These are phyloP conservation scores for Drosophila navojoa DNA, from an alignment of 1,140 invertebrate genomes.

Conservation along the genomic window DNA sequence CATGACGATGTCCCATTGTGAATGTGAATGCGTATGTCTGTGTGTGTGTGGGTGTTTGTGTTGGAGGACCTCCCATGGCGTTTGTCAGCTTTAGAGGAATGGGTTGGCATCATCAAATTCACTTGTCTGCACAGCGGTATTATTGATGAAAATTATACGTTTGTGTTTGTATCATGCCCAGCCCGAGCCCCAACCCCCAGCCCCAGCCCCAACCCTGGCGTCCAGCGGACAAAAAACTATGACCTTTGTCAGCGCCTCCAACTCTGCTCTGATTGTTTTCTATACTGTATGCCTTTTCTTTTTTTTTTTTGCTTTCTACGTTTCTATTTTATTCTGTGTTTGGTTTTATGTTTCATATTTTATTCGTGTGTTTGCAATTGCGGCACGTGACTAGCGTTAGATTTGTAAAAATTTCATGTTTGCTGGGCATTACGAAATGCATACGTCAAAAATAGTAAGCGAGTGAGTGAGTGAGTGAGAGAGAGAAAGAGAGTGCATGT, in stretches of 20 bases:
- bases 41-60: conserved; percentile 17
- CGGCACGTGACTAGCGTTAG: conserved; percentile 47
- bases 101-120: conserved; percentile 59
- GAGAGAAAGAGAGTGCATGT: not conserved
- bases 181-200: conserved; percentile 4
- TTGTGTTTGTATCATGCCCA: conserved; percentile 54
- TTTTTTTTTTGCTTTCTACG: conserved; percentile 12
- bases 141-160: conserved; percentile 69
- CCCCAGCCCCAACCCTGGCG: conserved; percentile 10
- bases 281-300: not conserved
- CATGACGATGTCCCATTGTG: conserved; percentile 49
- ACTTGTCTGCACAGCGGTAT: conserved; percentile 62
- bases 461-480: not conserved
- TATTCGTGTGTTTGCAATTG: conserved; percentile 45
- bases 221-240: conserved; percentile 36
- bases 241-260: conserved; percentile 31
- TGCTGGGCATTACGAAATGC: conserved; percentile 44
- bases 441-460: conserved; percentile 18
- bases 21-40: conserved; percentile 27
- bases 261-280: conserved; percentile 23
- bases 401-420: conserved; percentile 45
- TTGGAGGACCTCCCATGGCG: conserved; percentile 52
- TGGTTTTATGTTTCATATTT: conserved; percentile 41
- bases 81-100: conserved; percentile 20
- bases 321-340: conserved; percentile 32